Evolutionary conservation across 2,113 vertebrate genomes (phyloP).

Genomic region (Marmota monax): DNA sequence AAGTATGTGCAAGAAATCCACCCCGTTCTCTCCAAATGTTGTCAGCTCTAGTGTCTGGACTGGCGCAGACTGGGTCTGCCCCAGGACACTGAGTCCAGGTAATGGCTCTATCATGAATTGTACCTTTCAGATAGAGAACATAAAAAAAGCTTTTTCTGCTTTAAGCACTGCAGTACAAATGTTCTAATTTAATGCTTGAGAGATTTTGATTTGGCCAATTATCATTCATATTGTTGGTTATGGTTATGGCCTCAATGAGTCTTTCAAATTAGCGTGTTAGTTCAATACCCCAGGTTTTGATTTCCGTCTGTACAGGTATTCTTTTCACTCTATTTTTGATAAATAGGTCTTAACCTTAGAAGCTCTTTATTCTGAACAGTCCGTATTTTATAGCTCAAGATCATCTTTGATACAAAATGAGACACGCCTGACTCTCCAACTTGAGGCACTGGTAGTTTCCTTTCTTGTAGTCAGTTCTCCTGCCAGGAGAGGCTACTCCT

Average conservation of each 20-base stretch:
- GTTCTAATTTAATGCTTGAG: conserved; percentile 90
- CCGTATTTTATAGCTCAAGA: background rate
- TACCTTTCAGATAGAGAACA: conserved; percentile 84
- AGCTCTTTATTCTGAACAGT: conserved; percentile 36
- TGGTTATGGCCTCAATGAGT: conserved; percentile 82
- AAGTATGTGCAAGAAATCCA: background rate
- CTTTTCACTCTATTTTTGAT: conserved; percentile 29
- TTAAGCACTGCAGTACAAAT: conserved; percentile 89
- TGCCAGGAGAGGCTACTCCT: background rate
- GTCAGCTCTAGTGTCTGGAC: background rate
- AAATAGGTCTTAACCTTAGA: conserved; percentile 37
- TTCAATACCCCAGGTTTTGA: conserved; percentile 51
- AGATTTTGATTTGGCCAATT: conserved; percentile 89
- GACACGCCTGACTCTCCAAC: background rate
- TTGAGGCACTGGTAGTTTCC: background rate
- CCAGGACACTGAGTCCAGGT: background rate
- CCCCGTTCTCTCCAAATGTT: background rate
- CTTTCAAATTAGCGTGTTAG: conserved; percentile 70
- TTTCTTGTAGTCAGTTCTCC: background rate
- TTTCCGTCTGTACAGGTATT: conserved; percentile 49
- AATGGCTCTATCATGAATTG: conserved; percentile 85
- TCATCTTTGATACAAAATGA: background rate
- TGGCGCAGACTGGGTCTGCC: background rate
- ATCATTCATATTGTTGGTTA: conserved; percentile 87
- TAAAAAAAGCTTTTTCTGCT: conserved; percentile 83